phyloP scores from a whole-genome alignment of 2,797 vertebrate species.

The Alectoris magna region DNA sequence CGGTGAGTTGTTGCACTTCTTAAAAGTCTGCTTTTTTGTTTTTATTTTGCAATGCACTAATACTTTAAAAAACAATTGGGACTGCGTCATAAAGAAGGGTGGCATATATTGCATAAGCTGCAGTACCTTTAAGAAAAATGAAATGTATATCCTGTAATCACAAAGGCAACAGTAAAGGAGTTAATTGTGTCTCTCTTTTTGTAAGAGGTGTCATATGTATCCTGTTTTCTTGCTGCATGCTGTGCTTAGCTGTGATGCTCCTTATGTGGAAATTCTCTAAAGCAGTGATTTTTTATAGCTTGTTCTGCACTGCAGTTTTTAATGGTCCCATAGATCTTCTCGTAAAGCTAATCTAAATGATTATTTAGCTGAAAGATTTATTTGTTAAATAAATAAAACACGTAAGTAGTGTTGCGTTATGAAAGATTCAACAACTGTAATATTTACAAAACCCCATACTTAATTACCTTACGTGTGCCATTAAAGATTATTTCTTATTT shows the following conservation, averaged over 20 bases:
- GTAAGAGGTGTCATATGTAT: constrained; percentile 76
- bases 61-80: constrained; percentile 61
- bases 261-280: constrained; percentile 52
- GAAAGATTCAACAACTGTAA: background rate
- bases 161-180: constrained; percentile 80
- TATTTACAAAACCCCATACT: background rate
- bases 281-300: constrained; percentile 38
- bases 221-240: constrained; percentile 64
- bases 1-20: constrained; percentile 82
- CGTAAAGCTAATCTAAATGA: background rate
- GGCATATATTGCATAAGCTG: constrained; percentile 77
- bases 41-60: constrained; percentile 54
- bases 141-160: constrained; percentile 81
- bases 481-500: background rate
- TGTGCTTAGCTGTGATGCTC: constrained; percentile 48
- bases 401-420: background rate
- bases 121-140: constrained; percentile 75
- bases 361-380: background rate
- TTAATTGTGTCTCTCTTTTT: constrained; percentile 82
- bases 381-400: background rate
- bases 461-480: background rate
- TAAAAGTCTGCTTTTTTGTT: constrained; percentile 62
- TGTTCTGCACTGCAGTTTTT: constrained; percentile 24
- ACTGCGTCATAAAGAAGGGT: constrained; percentile 74
- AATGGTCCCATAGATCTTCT: background rate